Evolutionary conservation across 2,113 vertebrate species (phyloP).

Genomic region (Procapra przewalskii): DNA sequence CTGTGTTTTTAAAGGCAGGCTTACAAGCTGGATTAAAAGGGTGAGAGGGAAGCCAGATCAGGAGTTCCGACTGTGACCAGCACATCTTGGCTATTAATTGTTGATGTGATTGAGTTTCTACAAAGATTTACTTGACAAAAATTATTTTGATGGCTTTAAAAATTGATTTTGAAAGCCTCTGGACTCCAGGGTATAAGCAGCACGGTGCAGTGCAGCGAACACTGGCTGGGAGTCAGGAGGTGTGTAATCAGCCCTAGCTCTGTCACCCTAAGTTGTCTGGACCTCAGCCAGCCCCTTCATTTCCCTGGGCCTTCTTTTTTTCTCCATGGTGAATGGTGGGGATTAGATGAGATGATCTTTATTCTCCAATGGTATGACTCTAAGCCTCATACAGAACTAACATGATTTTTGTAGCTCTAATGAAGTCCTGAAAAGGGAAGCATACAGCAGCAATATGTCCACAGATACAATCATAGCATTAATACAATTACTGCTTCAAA

Average conservation of each 20-base stretch:
- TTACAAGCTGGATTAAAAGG: neutral
- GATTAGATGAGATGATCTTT: neutral
- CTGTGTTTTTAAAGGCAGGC: neutral
- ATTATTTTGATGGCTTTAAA: neutral
- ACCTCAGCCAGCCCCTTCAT: neutral
- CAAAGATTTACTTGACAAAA: neutral
- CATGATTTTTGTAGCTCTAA: neutral
- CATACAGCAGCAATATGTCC: neutral
- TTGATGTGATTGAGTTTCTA: neutral
- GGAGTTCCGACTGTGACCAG: neutral
- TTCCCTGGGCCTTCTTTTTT: slow-evolving; percentile 12
- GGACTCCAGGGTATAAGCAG: neutral
- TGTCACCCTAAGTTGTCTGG: neutral
- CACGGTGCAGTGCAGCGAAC: neutral
- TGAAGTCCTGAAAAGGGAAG: neutral
- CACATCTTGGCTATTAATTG: neutral
- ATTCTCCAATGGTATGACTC: neutral
- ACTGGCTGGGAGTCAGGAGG: neutral
- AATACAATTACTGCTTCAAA: slow-evolving; percentile 24
- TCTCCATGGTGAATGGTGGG: neutral
- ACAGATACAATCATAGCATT: slow-evolving; percentile 26
- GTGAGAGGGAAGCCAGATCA: neutral
- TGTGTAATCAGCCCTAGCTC: neutral
- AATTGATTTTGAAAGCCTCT: neutral
- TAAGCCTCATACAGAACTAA: neutral